Evolutionary conservation across 2,797 vertebrate genomes (phyloP), one percentile per base, ranked within the genome.

Genomic region (Rallus crepitans): DNA sequence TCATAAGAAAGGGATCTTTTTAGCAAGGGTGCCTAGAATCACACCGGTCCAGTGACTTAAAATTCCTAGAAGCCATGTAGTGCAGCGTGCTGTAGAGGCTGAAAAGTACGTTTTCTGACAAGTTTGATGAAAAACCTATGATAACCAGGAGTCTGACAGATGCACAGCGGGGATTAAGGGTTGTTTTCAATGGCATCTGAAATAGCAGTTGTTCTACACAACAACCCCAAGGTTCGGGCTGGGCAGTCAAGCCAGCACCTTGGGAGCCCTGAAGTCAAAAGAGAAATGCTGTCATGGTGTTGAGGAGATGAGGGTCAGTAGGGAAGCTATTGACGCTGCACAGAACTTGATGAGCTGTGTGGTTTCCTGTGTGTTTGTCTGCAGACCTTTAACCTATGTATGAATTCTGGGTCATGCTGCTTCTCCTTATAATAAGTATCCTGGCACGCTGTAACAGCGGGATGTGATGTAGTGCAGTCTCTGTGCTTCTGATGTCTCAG

Each of bases 381-480:
- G 68, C 52, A 76, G 85, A 91, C 95, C 93, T 97, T 88, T 97
- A 76, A 89, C 89, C 93, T 66, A 15, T 28, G 39, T 69, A 73
- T 88, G 77, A 73, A 76, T 94, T 96, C 88, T 91, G 77, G 35
- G 93, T 91, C 85, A 20, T 7, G 63, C 59, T 83, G 1, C 84
- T 85, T 69, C 82, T 87, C 56, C 72, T 90, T 89, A 1, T 33
- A 33, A 64, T 15, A 66, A 79, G 79, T 75, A 88, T 79, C 79
- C 63, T 94, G 91, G 70, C 66, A 59, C 17, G 35, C 55, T 63
- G 5, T 42, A 88, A 27, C 84, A 93, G 87, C 3, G 79, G 92
- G 94, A 86, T 94, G 69, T 96, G 93, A 93, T 94, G 79, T 93
- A 94, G 82, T 69, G 8, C 8, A 12, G 82, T 90, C 92, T 93